Conservation (phyloP, 2,113 vertebrate species). For the Cyanistes caeruleus region DNA sequence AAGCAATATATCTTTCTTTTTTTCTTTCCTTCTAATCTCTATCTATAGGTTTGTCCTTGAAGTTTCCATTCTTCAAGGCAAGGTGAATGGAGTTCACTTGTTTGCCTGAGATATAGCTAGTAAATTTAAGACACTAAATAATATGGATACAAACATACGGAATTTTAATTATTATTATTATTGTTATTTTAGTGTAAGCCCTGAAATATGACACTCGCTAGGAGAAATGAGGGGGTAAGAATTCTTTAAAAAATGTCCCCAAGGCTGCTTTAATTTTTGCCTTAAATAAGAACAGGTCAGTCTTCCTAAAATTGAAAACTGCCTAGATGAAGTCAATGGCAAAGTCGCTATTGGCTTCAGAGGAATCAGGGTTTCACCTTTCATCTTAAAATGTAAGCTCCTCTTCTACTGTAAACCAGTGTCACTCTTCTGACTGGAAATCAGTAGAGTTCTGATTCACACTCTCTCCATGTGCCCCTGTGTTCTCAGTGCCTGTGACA, state of each 20-base stretch:
- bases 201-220: neutral
- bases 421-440: neutral
- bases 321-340: neutral
- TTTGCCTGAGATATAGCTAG: neutral
- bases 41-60: neutral
- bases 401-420: neutral
- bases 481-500: neutral
- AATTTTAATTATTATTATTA: neutral
- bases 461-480: neutral
- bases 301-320: neutral
- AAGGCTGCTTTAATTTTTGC: neutral
- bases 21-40: neutral
- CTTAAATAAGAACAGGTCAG: neutral
- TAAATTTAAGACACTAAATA: neutral
- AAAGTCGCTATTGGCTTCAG: neutral
- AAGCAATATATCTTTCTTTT: constrained; percentile 12
- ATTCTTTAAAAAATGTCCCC: neutral
- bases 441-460: neutral
- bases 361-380: neutral
- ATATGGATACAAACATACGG: neutral
- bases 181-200: neutral
- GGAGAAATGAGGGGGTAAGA: neutral
- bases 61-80: neutral
- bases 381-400: neutral
- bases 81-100: neutral